phyloP scores from a whole-genome alignment of 2,797 vertebrate species.

The Leptodactylus fallax region DNA sequence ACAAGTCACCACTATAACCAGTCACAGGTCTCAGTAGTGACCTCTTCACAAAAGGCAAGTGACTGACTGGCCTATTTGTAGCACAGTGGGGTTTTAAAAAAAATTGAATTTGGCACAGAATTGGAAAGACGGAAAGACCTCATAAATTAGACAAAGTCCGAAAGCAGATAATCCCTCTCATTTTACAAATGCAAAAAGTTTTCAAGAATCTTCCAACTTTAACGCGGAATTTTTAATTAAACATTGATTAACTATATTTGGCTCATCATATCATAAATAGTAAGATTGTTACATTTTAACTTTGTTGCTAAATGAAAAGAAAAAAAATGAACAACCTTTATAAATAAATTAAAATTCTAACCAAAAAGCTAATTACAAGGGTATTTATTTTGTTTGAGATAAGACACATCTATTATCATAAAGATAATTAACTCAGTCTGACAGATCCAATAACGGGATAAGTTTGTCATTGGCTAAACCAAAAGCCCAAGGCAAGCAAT shows the following conservation, averaged over 20 bases:
- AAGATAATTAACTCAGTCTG: slow-evolving; percentile 88
- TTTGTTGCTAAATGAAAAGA: slow-evolving; percentile 68
- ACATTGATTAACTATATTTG: slow-evolving; percentile 36
- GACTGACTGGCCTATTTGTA: no score
- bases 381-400: slow-evolving; percentile 88
- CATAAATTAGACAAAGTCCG: background rate
- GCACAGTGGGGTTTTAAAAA: no score
- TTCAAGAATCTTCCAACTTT: slow-evolving; percentile 1
- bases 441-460: slow-evolving; percentile 86
- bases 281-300: slow-evolving; percentile 67
- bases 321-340: slow-evolving; percentile 80
- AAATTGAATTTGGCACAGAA: no score
- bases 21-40: no score
- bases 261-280: slow-evolving; percentile 48
- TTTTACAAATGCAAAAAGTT: slow-evolving; percentile 20
- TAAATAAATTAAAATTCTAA: slow-evolving; percentile 85
- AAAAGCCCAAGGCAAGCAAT: slow-evolving; percentile 85
- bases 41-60: no score
- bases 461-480: slow-evolving; percentile 83
- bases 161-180: background rate
- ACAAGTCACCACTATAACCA: no score
- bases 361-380: slow-evolving; percentile 85
- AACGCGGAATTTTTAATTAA: slow-evolving; percentile 2
- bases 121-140: no score
- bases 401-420: slow-evolving; percentile 87